A percentile compares a stretch with the other conserved stretches of the same genome.
Evolutionary conservation across 2,113 vertebrate species (phyloP).

Genomic region (Numenius arquata): DNA sequence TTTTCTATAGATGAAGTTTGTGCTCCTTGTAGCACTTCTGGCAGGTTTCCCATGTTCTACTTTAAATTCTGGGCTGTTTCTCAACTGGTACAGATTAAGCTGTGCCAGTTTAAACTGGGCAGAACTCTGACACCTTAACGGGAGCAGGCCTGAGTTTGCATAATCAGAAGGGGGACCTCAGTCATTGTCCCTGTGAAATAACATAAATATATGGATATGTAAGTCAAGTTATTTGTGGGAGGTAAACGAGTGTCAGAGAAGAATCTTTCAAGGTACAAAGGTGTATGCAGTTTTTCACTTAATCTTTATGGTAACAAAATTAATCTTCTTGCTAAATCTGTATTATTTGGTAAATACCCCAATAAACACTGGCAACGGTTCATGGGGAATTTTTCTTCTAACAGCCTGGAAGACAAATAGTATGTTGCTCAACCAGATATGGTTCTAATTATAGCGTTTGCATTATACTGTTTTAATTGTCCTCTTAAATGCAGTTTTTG

Average conservation of each 20-base stretch:
- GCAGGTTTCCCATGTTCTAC: neutral
- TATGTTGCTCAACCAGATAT: slow-evolving; percentile 67
- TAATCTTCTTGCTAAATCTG: slow-evolving; percentile 23
- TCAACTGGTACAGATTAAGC: slow-evolving; percentile 8
- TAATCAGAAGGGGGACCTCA: neutral
- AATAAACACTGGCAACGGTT: slow-evolving; percentile 59
- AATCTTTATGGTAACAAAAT: slow-evolving; percentile 40
- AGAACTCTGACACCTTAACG: neutral
- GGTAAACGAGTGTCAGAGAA: slow-evolving; percentile 12
- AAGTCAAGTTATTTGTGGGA: neutral
- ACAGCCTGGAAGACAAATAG: slow-evolving; percentile 62
- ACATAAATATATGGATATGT: neutral
- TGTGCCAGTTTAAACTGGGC: neutral
- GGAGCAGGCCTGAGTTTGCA: neutral
- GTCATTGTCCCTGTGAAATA: neutral
- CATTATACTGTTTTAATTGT: slow-evolving; percentile 79
- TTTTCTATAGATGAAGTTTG: neutral
- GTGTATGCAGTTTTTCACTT: slow-evolving; percentile 35
- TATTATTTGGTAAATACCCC: slow-evolving; percentile 42
- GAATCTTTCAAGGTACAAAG: slow-evolving; percentile 12
- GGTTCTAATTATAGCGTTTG: slow-evolving; percentile 78
- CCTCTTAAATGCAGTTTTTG: slow-evolving; percentile 74
- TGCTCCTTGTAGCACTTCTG: neutral
- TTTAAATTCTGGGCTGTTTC: slow-evolving; percentile 13
- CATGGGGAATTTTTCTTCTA: slow-evolving; percentile 56